Percentiles rank a stretch among this genome's conserved stretches.
Evolutionary conservation across 2,888 invertebrate genomes (phyloP).

Genomic region (Andricus curvator): DNA sequence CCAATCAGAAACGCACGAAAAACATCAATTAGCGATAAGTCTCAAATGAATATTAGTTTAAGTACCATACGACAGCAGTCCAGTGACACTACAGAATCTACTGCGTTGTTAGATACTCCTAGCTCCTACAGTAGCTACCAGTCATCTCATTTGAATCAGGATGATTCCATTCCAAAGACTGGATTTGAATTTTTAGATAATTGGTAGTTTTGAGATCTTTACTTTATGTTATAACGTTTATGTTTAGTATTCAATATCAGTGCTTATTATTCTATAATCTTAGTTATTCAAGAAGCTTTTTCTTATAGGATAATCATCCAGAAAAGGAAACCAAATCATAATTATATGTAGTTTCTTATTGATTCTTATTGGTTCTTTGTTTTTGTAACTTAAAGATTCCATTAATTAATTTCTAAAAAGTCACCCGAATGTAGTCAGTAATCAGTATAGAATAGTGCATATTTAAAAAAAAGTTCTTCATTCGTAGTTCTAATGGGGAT

Average conservation of each 20-base stretch:
- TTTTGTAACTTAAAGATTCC: too few relatives aligned
- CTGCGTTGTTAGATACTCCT: conserved; percentile 72
- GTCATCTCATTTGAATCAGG: conserved; percentile 70
- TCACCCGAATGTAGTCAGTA: too few relatives aligned
- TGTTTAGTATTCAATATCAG: background rate
- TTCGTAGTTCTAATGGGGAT: too few relatives aligned
- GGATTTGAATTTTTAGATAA: conserved; percentile 81
- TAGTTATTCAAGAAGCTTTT: conserved; percentile 15
- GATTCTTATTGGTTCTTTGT: background rate
- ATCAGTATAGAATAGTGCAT: too few relatives aligned
- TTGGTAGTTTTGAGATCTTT: conserved; percentile 75
- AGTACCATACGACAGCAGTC: conserved; percentile 68
- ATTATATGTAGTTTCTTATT: background rate
- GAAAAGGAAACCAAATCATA: background rate
- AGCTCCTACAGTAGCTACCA: conserved; percentile 74
- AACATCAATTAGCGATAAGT: conserved; percentile 25
- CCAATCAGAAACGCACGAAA: conserved; percentile 61
- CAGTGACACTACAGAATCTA: conserved; percentile 70
- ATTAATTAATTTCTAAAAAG: too few relatives aligned
- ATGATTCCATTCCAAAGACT: conserved; percentile 79
- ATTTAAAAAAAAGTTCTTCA: too few relatives aligned
- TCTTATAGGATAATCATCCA: background rate
- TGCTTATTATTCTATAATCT: background rate
- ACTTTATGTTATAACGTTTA: background rate
- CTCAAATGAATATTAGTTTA: conserved; percentile 58